Evolutionary conservation across 2,888 invertebrate species (phyloP), one percentile per base, ranked within the genome.

Genomic region (Zygogramma bicolorata): DNA sequence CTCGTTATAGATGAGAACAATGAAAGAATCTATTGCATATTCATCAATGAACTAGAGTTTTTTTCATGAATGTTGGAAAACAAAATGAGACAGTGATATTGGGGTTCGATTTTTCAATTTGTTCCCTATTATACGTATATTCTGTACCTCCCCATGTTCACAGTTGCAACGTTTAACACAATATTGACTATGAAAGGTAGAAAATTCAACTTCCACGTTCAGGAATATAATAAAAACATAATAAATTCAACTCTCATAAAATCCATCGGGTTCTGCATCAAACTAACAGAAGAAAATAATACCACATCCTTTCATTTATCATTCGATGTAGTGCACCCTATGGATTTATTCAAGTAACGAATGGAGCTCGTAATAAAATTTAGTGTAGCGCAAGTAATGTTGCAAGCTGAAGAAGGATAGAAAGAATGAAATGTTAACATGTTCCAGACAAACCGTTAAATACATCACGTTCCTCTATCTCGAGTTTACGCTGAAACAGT

Each of bases 361-460:
- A 49, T 49, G 22, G 49, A 49, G 49, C 49, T 10, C 22, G 49
- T 49, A 49, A 49, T 49, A 49, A 49, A 49, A 49, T 49, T 49
- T 22, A 49, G 49, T 49, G 49, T 49, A 49, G 49, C 49, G 22
- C 49, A 13, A 49, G 22, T 49, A 49, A 49, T 49, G 49, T 49
- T 49, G 22, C 49, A 49, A 49, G 49, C 49, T 49, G 49, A 49
- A 49, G 49, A 49, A 22, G 7, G 49, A 49, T 49, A 62, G 62
- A 22, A 62, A 62, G 62, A 61, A 61, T 61, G 40, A 62, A 62
- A 62, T 62, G 62, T 62, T 62, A 38, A 38, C 38, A 42, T 62
- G 62, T 62, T 62, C 15, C 62, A 38, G 22, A 42, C 62, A n/a
- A 38, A 62, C 62, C 18, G 27, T 62, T 62, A 62, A 62, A 62